Conservation (phyloP, 2,888 invertebrate species). For the Anoncus sp. region DNA sequence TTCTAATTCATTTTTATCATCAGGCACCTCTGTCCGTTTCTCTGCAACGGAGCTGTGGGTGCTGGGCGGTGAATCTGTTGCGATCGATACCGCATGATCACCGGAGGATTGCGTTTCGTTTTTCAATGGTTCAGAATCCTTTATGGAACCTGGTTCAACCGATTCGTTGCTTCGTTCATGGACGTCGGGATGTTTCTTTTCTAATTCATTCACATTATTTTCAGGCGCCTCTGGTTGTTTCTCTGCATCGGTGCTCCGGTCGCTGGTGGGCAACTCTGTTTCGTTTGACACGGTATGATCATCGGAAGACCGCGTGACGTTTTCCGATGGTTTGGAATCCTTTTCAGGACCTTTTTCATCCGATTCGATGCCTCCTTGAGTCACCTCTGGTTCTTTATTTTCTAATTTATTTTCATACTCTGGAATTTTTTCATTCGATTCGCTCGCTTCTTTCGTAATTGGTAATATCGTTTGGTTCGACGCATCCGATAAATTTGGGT, state of each 20-base stretch:
- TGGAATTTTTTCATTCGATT: not conserved
- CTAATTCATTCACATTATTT: not conserved
- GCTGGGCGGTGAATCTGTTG: no score
- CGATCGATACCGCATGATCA: no score
- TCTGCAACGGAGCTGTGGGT: no score
- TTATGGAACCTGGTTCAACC: not conserved
- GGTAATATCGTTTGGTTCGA: no score
- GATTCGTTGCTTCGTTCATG: not conserved
- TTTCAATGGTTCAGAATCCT: not conserved
- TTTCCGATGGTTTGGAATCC: no score
- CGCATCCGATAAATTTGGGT: no score
- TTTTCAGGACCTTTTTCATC: not conserved
- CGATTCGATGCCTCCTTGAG: not conserved
- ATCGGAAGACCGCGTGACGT: no score
- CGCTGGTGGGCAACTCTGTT: no score
- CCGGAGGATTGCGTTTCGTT: not conserved
- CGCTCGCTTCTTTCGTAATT: no score
- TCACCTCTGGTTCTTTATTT: not conserved
- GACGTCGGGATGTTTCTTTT: not conserved
- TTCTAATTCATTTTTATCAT: not conserved
- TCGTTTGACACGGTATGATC: no score
- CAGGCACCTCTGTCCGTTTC: not conserved
- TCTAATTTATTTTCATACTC: not conserved
- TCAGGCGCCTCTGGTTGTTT: not conserved
- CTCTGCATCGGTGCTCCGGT: not conserved